Conservation (phyloP, 2,113 vertebrate genomes). For the Pangasianodon gigas region DNA sequence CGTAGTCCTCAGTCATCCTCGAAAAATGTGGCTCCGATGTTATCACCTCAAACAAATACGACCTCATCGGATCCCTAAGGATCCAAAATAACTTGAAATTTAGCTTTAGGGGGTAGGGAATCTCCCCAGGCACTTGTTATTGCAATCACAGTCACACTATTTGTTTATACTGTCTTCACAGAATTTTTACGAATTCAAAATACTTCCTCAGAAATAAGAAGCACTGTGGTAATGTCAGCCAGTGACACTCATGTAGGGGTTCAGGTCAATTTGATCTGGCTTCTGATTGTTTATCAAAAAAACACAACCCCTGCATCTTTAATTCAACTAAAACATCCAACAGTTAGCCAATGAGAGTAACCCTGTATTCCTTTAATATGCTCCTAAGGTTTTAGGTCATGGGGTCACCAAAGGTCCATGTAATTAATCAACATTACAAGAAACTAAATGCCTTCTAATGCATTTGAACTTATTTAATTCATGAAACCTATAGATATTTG, state of each 20-base stretch:
- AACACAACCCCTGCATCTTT: neutral
- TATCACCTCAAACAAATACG: conserved; percentile 23
- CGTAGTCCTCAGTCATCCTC: neutral
- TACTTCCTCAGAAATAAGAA: neutral
- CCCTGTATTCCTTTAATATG: neutral
- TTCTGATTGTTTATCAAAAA: neutral
- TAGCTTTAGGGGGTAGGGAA: neutral
- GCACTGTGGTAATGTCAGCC: neutral
- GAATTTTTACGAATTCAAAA: neutral
- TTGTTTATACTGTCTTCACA: neutral
- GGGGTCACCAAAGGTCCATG: neutral
- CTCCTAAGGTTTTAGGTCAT: neutral
- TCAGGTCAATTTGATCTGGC: neutral
- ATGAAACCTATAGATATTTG: neutral
- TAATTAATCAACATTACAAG: neutral
- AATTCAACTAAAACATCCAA: neutral
- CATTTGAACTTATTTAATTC: neutral
- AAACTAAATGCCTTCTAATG: neutral
- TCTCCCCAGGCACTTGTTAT: conserved; percentile 1
- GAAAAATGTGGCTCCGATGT: neutral
- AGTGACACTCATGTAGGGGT: neutral
- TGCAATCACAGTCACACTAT: neutral
- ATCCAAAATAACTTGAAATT: neutral
- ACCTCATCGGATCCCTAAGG: neutral
- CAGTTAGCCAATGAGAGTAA: neutral